Base-by-base conservation (phyloP, 1,140 invertebrate genomes). In the Armadillidium nasatum region DNA sequence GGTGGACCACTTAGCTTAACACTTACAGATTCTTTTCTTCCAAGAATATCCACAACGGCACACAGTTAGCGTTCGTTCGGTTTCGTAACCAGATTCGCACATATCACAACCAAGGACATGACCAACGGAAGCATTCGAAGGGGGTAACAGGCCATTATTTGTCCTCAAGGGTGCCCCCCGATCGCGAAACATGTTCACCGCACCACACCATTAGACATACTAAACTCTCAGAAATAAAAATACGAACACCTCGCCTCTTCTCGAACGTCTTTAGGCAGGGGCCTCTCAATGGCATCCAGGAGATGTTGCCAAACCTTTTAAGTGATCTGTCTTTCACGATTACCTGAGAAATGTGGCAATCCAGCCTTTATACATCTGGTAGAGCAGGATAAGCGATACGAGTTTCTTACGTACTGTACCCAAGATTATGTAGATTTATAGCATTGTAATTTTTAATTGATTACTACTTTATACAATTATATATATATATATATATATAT, bases 241-340 rank as follows among this genome's bases (percentile, higher is more conserved):
- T 33, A 1, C 33, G 33, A 33, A 60, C 50, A 13, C 19, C 50
- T 13, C 7, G 11, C 19, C 50, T 60, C 50, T 60, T 60, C 50
- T 60, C 50, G 19, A 60, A 78, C 74, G 77, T 75, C 77, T 78
- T 78, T 74, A 76, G 79, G 76, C 74, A 75, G 75, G 79, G 79
- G 79, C 79, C 79, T 75, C 79, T 78, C 79, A 77, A 80, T 78
- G 79, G 79, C 79, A 80, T 80, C 75, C 79, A 66, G 68, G 75
- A 2, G 23, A 10, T 15, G 71, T 72, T 80, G 79, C 76, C 79
- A 80, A 33, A 22, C 66, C 45, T 74, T 68, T 21, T 21, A 73
- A 54, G n/a, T 73, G 72, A 60, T 44, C 71, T 21, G 19, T 21
- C 71, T 33, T 21, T 21, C 21, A 19, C 71, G 54, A 46, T 72